Evolutionary conservation across 2,113 vertebrate species (phyloP).

Genomic region (Menidia beryllina): DNA sequence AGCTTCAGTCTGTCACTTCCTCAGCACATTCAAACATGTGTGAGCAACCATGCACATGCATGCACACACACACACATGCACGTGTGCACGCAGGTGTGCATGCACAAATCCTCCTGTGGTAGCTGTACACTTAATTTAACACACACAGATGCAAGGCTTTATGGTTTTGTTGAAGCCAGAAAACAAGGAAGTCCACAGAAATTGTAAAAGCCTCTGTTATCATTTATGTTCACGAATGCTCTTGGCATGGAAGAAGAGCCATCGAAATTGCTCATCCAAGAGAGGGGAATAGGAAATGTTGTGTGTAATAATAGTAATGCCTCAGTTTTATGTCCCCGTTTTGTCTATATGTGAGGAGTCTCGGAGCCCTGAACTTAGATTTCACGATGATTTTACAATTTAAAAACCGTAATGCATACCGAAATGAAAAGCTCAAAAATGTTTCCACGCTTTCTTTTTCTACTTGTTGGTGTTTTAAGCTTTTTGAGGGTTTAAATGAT

Average conservation of each 20-base stretch:
- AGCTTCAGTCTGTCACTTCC: slow-evolving; percentile 71
- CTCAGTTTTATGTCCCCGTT: slow-evolving; percentile 74
- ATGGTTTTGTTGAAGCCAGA: slow-evolving; percentile 75
- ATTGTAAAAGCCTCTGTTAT: slow-evolving; percentile 78
- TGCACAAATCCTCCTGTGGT: slow-evolving; percentile 43
- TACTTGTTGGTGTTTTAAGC: slow-evolving; percentile 65
- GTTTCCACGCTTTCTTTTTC: slow-evolving; percentile 45
- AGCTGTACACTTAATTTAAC: slow-evolving; percentile 75
- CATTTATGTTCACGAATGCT: slow-evolving; percentile 78
- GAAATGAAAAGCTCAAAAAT: slow-evolving; percentile 60
- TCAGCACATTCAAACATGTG: slow-evolving; percentile 61
- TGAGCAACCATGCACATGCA: slow-evolving; percentile 44
- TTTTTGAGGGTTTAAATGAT: slow-evolving; percentile 69
- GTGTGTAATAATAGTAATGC: slow-evolving; percentile 81
- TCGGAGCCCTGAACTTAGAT: slow-evolving; percentile 59
- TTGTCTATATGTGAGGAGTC: slow-evolving; percentile 54
- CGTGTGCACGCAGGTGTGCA: slow-evolving; percentile 12
- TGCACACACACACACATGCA: neutral
- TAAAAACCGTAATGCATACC: slow-evolving; percentile 67
- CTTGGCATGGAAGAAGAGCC: slow-evolving; percentile 67
- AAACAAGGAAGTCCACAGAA: slow-evolving; percentile 74
- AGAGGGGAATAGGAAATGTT: slow-evolving; percentile 74
- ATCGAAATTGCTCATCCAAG: slow-evolving; percentile 79
- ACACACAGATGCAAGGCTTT: slow-evolving; percentile 73
- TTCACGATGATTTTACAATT: slow-evolving; percentile 75